Evolutionary conservation across 1,140 invertebrate genomes (phyloP), one percentile per base, ranked within the genome.

Genomic region (Apocrypta bakeri): DNA sequence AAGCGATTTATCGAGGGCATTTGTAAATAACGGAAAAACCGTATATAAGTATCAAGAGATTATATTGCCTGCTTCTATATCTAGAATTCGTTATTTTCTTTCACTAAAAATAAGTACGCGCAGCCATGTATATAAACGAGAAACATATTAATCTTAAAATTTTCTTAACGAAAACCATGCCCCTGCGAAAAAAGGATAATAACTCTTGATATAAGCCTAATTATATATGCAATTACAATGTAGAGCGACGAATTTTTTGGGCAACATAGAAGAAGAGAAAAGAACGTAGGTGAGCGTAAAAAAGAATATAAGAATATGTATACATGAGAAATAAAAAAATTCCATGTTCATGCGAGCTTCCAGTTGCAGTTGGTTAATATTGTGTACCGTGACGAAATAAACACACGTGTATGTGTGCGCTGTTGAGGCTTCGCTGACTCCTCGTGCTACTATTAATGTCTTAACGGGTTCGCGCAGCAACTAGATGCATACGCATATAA

Each of bases 371-470:
- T 73, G 80, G 73, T 61, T n/a, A n/a, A n/a, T n/a, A n/a, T n/a
- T n/a, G n/a, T n/a, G n/a, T n/a, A n/a, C n/a, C n/a, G n/a, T n/a
- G n/a, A n/a, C n/a, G n/a, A n/a, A n/a, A n/a, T n/a, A n/a, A n/a
- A n/a, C n/a, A n/a, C n/a, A n/a, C n/a, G n/a, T n/a, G n/a, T n/a
- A n/a, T n/a, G n/a, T 64, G 64, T 82, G 71, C 64, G 37, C 40
- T 40, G 29, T 40, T 31, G 48, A 37, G 40, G 81, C 74, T 82
- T 71, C 37, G 64, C 33, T 42, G 68, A 40, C 68, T 82, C 31
- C 66, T 82, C 68, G 7, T 64, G 74, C 73, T 64, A 82, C 81
- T 82, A 85, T 68, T 64, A 37, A 85, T 83, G 85, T 82, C 85
- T 85, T 82, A 74, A 85, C 42, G 74, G 31, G 74, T 56, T 29